These are phyloP conservation scores for Myotis lucifugus DNA, from an alignment of 2,113 vertebrate species.

Conservation along the genomic window DNA sequence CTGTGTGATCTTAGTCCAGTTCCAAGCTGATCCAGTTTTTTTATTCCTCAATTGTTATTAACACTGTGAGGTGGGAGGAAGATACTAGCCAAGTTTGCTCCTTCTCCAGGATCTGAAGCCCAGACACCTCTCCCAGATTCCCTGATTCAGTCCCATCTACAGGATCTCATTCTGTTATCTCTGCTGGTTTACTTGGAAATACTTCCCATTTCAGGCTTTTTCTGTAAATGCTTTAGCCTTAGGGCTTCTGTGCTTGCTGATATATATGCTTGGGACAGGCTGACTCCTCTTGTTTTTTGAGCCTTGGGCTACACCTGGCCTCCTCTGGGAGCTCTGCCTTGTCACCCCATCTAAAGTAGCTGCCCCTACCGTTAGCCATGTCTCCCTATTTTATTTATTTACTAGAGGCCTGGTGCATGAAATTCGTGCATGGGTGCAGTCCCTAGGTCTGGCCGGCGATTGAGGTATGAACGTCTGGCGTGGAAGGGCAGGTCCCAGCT, in stretches of 20 bases:
- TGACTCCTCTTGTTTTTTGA: not conserved
- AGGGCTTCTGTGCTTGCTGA: not conserved
- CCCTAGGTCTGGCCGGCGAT: no score
- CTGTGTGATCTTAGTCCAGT: not conserved
- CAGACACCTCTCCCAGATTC: not conserved
- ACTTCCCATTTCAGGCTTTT: not conserved
- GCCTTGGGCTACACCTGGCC: not conserved
- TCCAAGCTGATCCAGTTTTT: not conserved
- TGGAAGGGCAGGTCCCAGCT: no score
- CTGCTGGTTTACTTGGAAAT: no score
- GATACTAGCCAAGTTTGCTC: not conserved
- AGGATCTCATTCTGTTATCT: no score
- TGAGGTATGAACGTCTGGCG: rapidly evolving
- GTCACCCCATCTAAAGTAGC: not conserved
- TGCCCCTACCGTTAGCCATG: rapidly evolving
- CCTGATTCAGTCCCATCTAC: not conserved
- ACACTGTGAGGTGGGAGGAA: not conserved
- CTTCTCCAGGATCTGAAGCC: not conserved
- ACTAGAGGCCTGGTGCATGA: no score
- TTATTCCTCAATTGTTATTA: rapidly evolving
- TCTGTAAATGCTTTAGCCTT: not conserved
- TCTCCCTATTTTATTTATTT: not conserved
- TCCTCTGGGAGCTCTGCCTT: not conserved
- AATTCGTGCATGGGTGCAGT: no score
- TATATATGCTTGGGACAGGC: not conserved